phyloP scores from a whole-genome alignment of 2,797 vertebrate species.

The Smutsia temminckii region DNA sequence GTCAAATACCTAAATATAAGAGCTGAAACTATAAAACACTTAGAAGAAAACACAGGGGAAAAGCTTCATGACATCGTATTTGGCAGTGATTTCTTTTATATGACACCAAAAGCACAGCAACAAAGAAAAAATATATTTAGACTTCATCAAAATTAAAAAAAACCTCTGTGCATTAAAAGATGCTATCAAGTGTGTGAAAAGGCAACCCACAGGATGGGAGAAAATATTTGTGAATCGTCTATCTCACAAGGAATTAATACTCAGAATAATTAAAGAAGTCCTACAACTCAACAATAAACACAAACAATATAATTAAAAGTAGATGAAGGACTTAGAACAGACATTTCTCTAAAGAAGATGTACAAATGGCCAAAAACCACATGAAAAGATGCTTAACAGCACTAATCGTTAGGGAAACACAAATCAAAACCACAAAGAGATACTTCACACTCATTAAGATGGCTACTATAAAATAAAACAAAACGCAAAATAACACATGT shows the following conservation, averaged over 20 bases:
- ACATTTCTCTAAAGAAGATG: neutral
- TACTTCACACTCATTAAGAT: neutral
- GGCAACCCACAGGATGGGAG: neutral
- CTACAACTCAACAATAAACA: neutral
- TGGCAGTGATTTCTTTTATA: conserved; percentile 16
- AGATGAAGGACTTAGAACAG: neutral
- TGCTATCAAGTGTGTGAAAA: neutral
- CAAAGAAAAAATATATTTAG: neutral
- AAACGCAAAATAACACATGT: neutral
- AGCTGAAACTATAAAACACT: neutral
- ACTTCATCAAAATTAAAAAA: neutral
- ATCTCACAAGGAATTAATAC: neutral
- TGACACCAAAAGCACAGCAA: neutral
- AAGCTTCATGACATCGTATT: neutral
- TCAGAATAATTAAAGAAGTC: neutral
- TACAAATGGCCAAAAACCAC: neutral
- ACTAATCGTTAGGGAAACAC: neutral
- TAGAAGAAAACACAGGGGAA: neutral
- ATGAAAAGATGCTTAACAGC: neutral
- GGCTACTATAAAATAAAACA: neutral
- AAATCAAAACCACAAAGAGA: conserved; percentile 29
- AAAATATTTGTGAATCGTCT: neutral
- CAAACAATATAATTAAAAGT: neutral
- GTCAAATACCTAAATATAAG: neutral
- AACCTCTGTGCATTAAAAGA: neutral